These are phyloP conservation scores for Momotus momota DNA, from an alignment of 2,797 vertebrate species.

Conservation along the genomic window DNA sequence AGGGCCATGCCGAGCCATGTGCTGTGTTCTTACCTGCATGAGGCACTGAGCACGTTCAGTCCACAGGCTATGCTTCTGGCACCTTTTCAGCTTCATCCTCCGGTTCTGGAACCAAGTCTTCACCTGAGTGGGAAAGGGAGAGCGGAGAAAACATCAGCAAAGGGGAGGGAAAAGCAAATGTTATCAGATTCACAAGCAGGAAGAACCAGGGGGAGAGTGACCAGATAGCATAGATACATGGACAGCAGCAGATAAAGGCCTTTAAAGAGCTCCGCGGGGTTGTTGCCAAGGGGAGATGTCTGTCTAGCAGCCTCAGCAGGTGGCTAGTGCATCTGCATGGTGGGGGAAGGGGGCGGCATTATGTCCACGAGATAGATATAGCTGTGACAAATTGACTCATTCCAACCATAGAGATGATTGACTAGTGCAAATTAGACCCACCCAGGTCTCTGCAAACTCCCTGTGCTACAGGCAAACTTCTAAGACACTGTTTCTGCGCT, in stretches of 20 bases:
- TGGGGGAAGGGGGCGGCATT: background rate
- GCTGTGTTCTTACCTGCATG: slow-evolving; percentile 3
- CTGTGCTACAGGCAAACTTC: background rate
- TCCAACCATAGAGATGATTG: background rate
- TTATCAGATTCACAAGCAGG: background rate
- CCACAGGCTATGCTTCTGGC: slow-evolving; percentile 87
- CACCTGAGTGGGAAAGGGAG: slow-evolving; percentile 76
- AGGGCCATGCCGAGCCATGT: background rate
- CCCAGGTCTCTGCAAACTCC: background rate
- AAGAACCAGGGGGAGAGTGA: background rate
- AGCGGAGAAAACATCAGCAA: background rate
- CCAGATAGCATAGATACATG: slow-evolving; percentile 17
- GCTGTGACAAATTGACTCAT: background rate
- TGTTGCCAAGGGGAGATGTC: background rate
- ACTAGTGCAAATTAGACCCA: background rate
- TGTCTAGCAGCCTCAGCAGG: slow-evolving; percentile 64
- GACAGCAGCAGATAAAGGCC: slow-evolving; percentile 24
- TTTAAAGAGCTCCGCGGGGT: background rate
- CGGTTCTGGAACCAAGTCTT: slow-evolving; percentile 97
- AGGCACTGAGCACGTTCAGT: slow-evolving; percentile 67
- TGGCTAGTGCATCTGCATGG: background rate
- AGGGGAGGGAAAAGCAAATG: background rate
- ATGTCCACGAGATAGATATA: background rate
- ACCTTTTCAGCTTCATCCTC: slow-evolving; percentile 89
- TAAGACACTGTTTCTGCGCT: background rate